phyloP scores from a whole-genome alignment of 2,888 invertebrate genomes.

The Cataglyphis albicans region DNA sequence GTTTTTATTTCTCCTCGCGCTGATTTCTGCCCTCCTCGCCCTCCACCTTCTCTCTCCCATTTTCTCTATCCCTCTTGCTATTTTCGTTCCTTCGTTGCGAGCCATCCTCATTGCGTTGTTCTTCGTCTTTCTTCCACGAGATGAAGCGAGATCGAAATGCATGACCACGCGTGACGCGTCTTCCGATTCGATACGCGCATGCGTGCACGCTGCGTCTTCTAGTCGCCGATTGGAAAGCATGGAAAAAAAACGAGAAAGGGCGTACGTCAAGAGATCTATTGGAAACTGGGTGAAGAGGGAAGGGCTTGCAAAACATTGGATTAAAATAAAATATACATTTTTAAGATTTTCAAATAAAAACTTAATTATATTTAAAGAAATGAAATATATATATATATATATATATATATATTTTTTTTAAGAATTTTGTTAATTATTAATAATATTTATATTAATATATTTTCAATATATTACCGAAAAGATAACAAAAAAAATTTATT shows the following conservation, averaged over 20 bases:
- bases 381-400: too few relatives aligned
- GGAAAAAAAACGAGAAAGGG: conserved; percentile 50
- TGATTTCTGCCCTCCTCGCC: conserved; percentile 36
- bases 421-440: background rate
- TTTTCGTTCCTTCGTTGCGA: conserved; percentile 40
- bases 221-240: conserved; percentile 72
- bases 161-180: conserved; percentile 80
- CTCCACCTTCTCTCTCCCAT: conserved; percentile 6
- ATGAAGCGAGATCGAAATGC: conserved; percentile 64
- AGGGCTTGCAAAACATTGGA: conserved; percentile 57
- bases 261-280: background rate
- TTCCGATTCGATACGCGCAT: conserved; percentile 70
- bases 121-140: conserved; percentile 3
- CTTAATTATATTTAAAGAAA: background rate
- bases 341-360: background rate
- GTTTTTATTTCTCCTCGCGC: conserved; percentile 67
- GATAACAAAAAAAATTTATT: conserved; percentile 4
- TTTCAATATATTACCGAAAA: background rate
- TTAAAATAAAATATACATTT: background rate
- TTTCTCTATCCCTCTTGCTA: conserved; percentile 33
- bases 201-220: conserved; percentile 45
- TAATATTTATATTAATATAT: conserved; percentile 10
- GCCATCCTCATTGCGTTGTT: conserved; percentile 35
- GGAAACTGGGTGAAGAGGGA: conserved; percentile 11
- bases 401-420: too few relatives aligned